Conservation (phyloP, 2,113 vertebrate genomes). For the Limnothrissa miodon region DNA sequence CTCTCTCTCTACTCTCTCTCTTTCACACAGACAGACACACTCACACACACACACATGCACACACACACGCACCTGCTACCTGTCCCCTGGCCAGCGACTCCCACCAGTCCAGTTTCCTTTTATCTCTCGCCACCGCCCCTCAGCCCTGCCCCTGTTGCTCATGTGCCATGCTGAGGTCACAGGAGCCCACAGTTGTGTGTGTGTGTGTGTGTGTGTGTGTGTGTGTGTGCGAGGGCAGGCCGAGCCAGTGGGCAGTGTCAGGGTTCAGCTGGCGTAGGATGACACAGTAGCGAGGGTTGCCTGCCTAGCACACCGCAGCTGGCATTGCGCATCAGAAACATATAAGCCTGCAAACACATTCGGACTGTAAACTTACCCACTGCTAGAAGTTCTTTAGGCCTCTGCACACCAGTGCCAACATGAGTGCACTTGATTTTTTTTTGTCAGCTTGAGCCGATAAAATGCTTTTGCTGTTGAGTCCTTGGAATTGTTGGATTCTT, state of each 20-base stretch:
- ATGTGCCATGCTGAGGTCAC: neutral
- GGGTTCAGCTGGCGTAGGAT: neutral
- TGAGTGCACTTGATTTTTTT: no score
- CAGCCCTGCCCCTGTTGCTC: neutral
- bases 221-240: neutral
- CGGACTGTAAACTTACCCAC: no score
- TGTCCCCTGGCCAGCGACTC: neutral
- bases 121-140: neutral
- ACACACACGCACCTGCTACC: constrained; percentile 2
- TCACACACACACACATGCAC: neutral
- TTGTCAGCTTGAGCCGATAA: no score
- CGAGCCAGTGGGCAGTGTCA: neutral
- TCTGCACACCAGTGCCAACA: no score
- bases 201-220: no score
- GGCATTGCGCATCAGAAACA: neutral
- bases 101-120: neutral
- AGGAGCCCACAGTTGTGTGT: neutral
- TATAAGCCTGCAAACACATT: neutral
- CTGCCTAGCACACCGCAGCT: neutral
- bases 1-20: neutral
- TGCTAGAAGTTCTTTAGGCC: no score
- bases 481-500: no score
- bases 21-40: neutral
- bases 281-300: neutral
- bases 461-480: no score